Base-by-base conservation (phyloP, 2,797 vertebrate species). In the Onychomys arenicola region DNA sequence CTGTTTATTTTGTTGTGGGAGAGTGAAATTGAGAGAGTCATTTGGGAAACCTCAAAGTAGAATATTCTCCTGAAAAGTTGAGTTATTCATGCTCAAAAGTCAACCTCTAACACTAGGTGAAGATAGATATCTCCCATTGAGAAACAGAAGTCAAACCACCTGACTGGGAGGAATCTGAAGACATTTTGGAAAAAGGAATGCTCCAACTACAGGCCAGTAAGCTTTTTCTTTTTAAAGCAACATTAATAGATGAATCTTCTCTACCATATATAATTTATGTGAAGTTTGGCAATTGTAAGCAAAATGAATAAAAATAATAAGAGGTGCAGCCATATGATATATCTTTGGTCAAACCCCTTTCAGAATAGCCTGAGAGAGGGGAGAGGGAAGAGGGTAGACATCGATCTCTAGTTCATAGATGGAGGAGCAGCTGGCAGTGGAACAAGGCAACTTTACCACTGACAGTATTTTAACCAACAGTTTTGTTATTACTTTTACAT, bases 221-320 rank as follows among this genome's bases (percentile, higher is more conserved):
- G 12, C 6, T 67, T 71, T n/a, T 25, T 85, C 14, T 61, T 92
- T 92, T 61, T 89, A 86, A 96, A 96, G 40, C 81, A 93, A 67
- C 25, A 46, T 19, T 65, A 91, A 91, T 55, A 59, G 52, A 91
- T 81, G 59, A 59, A 40, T 83, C 76, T 92, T n/a, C 10, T 89
- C 75, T 43, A 76, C 49, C 52, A 57, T 87, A 77, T 67, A 77
- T 93, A 89, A 90, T 95, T 90, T 80, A 80, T 73, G 27, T 89
- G 55, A 78, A 29, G 75, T 69, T 81, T 91, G 75, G 40, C 34
- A 83, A 93, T 96, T 94, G 82, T 77, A 57, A 89, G 63, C 76
- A 73, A 96, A 96, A 97, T 87, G 40, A 95, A 91, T 92, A 46
- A 59, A 77, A 91, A 96, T 52, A 16, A 67, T 87, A 91, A 94